phyloP scores from a whole-genome alignment of 1,140 invertebrate species.

The Ostrea edulis region DNA sequence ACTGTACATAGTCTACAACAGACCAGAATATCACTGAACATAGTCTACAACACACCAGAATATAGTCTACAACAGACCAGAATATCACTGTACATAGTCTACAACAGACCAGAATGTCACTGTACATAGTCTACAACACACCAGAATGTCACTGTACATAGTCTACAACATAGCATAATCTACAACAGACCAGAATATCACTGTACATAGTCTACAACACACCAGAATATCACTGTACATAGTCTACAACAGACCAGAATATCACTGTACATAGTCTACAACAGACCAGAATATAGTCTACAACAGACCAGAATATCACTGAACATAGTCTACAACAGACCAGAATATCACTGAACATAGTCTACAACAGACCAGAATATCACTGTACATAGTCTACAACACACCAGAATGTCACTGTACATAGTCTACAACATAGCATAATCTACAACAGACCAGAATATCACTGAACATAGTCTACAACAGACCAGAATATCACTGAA shows the following conservation, averaged over 20 bases:
- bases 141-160: conserved; percentile 10
- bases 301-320: conserved; percentile 49
- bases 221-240: conserved; percentile 42
- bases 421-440: too few species aligned
- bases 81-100: conserved; percentile 80
- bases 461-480: conserved; percentile 81
- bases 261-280: conserved; percentile 81
- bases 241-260: conserved; percentile 79
- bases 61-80: conserved; percentile 78
- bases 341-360: conserved; percentile 1
- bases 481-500: conserved; percentile 39
- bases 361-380: conserved; percentile 78
- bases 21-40: conserved; percentile 41
- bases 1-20: conserved; percentile 81
- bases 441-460: conserved; percentile 78
- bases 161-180: too few species aligned
- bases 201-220: conserved; percentile 81
- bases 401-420: conserved; percentile 38
- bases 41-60: conserved; percentile 79
- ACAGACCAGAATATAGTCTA: conserved; percentile 77
- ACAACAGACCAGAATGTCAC: conserved; percentile 52
- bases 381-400: conserved; percentile 81
- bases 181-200: conserved; percentile 70
- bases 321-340: conserved; percentile 81
- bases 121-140: conserved; percentile 81